Evolutionary conservation across 2,888 invertebrate species (phyloP), one percentile per base, ranked within the genome.

Genomic region (Trichopria drosophilae): DNA sequence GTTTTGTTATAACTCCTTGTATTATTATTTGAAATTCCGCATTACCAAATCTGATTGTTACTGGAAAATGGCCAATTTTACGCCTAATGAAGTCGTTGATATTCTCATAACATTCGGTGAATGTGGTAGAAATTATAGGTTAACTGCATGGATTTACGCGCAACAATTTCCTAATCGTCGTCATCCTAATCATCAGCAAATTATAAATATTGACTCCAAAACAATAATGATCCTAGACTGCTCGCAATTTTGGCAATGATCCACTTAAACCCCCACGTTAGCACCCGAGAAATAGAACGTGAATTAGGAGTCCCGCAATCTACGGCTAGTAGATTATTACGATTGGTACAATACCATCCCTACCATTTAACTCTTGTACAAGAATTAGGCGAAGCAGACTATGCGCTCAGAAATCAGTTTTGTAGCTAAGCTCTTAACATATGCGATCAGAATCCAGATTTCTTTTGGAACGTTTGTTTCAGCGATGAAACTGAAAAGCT

Each of bases 91-190:
- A 34, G 47, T 31, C 6, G 37, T 47, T 13, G 46, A 42, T 16
- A 52, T 46, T 37, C 36, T 52, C 26, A 23, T 41, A 12, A 29
- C 34, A 26, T 13, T 41, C 18, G 46, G 41, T 31, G 46, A 51
- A 48, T 41, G 41, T 24, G 41, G 29, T 3, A n/a, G 19, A 20
- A 24, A 18, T 15, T 42, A 35, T 29, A 24, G 26, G 9, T 29
- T 29, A 51, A 36, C 46, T 23, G 51, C 41, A 20, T 13, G 9
- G 31, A 45, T 51, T 9, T 41, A 51, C 45, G 24, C 16, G 40
- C 26, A 26, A 32, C 40, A 39, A 45, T 40, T 34, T n/a, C n/a
- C n/a, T n/a, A n/a, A n/a, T n/a, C n/a, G n/a, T n/a, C n/a, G n/a
- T n/a, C n/a, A n/a, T n/a, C 44, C 35, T 18, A 6, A 18, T 13